Evolutionary conservation across 2,888 invertebrate species (phyloP).

Genomic region (Hirtodrosophila histrioides): DNA sequence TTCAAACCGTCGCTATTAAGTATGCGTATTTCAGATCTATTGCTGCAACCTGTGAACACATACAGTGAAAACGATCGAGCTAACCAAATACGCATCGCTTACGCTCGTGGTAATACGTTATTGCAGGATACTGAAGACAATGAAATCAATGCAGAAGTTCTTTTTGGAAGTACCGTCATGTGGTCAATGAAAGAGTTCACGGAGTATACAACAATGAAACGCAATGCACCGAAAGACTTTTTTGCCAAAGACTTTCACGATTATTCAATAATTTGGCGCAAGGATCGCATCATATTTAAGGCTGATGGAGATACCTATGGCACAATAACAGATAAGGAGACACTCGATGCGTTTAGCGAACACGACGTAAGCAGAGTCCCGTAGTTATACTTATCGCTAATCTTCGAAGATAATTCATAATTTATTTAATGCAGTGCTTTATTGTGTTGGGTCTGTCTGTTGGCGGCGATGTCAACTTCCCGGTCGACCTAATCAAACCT

Average conservation of each 20-base stretch:
- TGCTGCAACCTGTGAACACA: slow-evolving; percentile 13
- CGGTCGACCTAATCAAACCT: slow-evolving; percentile 13
- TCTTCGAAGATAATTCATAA: background rate
- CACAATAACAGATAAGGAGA: slow-evolving; percentile 9
- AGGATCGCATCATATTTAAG: slow-evolving; percentile 31
- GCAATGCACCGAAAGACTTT: accelerated
- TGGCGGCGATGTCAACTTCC: slow-evolving; percentile 39
- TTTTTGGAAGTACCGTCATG: slow-evolving; percentile 38
- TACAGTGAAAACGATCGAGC: background rate
- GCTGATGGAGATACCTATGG: slow-evolving; percentile 29
- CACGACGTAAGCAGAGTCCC: slow-evolving; percentile 8
- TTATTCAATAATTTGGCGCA: slow-evolving; percentile 42
- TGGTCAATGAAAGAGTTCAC: background rate
- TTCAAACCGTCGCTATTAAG: background rate
- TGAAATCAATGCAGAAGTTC: background rate
- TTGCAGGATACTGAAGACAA: background rate
- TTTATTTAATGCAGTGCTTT: slow-evolving; percentile 14
- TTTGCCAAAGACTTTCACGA: slow-evolving; percentile 20
- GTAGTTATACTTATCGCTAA: no score
- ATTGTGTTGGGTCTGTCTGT: slow-evolving; percentile 43
- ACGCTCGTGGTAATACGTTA: slow-evolving; percentile 27
- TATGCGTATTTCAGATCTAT: slow-evolving; percentile 22
- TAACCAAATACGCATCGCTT: slow-evolving; percentile 30
- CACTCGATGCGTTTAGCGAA: background rate
- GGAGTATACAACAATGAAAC: slow-evolving; percentile 1